Evolutionary conservation across 1,140 invertebrate genomes (phyloP), one percentile per base, ranked within the genome.

Genomic region (Orius insidiosus): DNA sequence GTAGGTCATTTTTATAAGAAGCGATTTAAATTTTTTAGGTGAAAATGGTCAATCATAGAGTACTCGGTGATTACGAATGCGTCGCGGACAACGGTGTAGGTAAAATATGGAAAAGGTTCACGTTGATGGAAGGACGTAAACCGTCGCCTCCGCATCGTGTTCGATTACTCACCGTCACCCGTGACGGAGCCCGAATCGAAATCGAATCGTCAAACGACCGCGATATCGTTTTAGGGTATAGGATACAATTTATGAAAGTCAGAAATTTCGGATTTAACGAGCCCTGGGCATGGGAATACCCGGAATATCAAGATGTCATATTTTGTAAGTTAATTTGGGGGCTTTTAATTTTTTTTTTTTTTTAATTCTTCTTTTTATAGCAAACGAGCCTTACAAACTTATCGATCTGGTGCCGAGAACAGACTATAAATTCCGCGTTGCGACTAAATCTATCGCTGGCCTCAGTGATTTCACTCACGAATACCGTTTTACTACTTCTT

Each of bases 51-150:
- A 43, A 48, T 18, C 8, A 35, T 6, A 7, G 5, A n/a, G 40
- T 48, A 16, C 16, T 48, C 1, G 47, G 47, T 8, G 37, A 34
- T 4, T 48, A 48, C 16, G 36, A 48, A 48, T 48, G 47, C 13
- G 13, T 19, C 6, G 47, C 47, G 8, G 15, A 15, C 1, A 48
- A 48, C 24, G 1, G 24, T 1, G 32, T 48, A 3, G 47, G 47
- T 35, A 19, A 38, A 14, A 48, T 48, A 10, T 16, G 19, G 40
- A 34, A 40, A 9, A 14, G 10, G 15, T 43, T 48, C 32, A 32
- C 16, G 5, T 30, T 48, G n/a, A 24, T 32, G 3, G 40, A 48
- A 34, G 47, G 47, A 35, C 10, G 13, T 13, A 48, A 39, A 35
- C 47, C 47, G 11, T 15, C 18, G 5, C 24, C 32, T 8, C 47